Conservation (phyloP, 2,888 invertebrate species). For the Drosophila atroscutellata region DNA sequence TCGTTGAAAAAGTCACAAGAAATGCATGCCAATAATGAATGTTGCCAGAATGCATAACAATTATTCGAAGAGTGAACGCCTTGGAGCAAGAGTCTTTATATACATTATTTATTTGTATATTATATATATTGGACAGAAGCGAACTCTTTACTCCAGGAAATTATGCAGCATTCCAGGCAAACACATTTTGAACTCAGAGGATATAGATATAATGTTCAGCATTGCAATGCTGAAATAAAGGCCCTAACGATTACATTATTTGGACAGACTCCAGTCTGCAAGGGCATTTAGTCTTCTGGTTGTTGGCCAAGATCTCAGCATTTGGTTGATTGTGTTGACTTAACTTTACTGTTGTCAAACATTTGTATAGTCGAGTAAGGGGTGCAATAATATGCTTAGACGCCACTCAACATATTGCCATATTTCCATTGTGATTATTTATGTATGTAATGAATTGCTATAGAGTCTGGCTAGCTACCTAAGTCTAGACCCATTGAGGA, state of each 20-base stretch:
- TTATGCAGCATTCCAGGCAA: no score
- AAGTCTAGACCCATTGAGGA: slow-evolving; percentile 70
- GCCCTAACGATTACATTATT: neutral
- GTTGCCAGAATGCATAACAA: slow-evolving; percentile 28
- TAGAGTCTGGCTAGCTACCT: slow-evolving; percentile 25
- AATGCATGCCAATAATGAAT: slow-evolving; percentile 28
- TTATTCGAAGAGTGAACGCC: slow-evolving; percentile 16
- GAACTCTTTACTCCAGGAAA: no score
- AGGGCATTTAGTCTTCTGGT: neutral
- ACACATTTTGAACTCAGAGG: no score
- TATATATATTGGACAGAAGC: no score
- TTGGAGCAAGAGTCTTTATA: neutral
- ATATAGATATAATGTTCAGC: neutral
- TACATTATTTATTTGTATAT: neutral
- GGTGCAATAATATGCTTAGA: slow-evolving; percentile 38
- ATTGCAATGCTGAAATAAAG: neutral
- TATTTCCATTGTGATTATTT: slow-evolving; percentile 64
- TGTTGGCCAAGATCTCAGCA: neutral
- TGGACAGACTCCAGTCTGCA: neutral
- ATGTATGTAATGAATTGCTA: slow-evolving; percentile 53
- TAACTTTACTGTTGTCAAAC: neutral
- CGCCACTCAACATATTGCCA: slow-evolving; percentile 43
- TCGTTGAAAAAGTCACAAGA: slow-evolving; percentile 19
- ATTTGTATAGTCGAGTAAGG: neutral
- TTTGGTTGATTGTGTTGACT: neutral